These are phyloP conservation scores for Danio rerio DNA, from an alignment of 2,113 vertebrate species.

Conservation along the genomic window DNA sequence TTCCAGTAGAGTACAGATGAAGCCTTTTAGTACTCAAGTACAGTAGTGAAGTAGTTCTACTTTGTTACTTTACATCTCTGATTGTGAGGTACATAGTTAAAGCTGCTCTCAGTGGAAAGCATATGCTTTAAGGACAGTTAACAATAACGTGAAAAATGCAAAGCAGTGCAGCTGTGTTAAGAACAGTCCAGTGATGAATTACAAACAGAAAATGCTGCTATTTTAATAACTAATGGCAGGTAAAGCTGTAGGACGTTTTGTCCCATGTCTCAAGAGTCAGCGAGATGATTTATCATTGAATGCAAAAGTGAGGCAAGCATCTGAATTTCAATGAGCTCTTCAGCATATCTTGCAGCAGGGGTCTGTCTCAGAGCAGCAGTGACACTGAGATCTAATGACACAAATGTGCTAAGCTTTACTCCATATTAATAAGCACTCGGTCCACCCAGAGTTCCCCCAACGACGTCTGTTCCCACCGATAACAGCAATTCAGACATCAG, in stretches of 20 bases:
- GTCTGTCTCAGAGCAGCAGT: conserved; percentile 62
- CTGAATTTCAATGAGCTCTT: conserved; percentile 48
- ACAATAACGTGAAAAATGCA: neutral
- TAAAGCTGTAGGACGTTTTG: neutral
- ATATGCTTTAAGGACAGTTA: neutral
- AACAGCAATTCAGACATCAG: conserved; percentile 70
- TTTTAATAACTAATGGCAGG: conserved; percentile 8
- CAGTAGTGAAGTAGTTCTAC: too few species aligned
- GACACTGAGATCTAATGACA: conserved; percentile 56
- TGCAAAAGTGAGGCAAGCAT: conserved; percentile 65
- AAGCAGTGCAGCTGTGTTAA: neutral
- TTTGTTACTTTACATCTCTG: too few species aligned
- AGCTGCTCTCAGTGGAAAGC: neutral
- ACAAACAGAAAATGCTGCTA: neutral
- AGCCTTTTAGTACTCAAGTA: too few species aligned
- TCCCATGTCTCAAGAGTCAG: conserved; percentile 28
- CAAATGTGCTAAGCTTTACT: conserved; percentile 20
- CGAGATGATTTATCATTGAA: conserved; percentile 67
- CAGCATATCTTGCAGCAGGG: conserved; percentile 53
- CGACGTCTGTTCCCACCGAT: conserved; percentile 69
- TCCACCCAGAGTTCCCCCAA: conserved; percentile 59
- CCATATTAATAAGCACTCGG: conserved; percentile 8
- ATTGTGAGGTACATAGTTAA: neutral
- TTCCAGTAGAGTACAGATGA: too few species aligned
- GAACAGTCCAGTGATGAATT: conserved; percentile 6